A percentile compares a stretch with the other conserved stretches of the same genome.
Evolutionary conservation across 2,797 vertebrate genomes (phyloP).

Genomic region (Phoebastria nigripes): DNA sequence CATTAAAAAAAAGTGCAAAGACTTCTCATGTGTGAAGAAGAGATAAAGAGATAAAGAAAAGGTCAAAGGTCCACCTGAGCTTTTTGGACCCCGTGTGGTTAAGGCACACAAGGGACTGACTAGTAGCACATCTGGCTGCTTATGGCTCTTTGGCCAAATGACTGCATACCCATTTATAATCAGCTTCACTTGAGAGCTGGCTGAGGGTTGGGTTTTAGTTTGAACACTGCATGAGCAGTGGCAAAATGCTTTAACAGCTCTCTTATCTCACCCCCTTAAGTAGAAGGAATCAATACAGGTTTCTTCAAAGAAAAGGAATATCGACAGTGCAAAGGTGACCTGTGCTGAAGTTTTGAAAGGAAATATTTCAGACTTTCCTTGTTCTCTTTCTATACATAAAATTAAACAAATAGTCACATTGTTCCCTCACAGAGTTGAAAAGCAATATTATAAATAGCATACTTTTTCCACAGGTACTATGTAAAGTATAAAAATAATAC

Average conservation of each 20-base stretch:
- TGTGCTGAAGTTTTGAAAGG: background rate
- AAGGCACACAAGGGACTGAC: background rate
- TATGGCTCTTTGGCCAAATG: background rate
- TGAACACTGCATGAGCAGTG: background rate
- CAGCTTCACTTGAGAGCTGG: background rate
- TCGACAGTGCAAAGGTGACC: background rate
- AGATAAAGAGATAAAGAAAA: constrained; percentile 29
- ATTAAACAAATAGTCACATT: background rate
- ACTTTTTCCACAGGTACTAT: background rate
- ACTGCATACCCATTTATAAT: background rate
- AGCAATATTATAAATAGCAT: background rate
- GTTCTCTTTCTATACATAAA: background rate
- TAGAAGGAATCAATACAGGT: background rate
- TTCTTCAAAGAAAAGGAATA: background rate
- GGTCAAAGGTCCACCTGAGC: constrained; percentile 14
- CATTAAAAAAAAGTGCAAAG: background rate
- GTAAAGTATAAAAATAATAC: background rate
- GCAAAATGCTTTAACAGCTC: background rate
- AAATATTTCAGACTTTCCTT: background rate
- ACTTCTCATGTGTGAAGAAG: background rate
- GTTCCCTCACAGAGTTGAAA: background rate
- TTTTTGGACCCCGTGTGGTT: background rate
- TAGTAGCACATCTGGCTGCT: constrained; percentile 13
- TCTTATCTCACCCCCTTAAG: background rate
- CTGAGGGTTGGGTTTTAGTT: background rate